phyloP scores from a whole-genome alignment of 1,140 invertebrate species.

The Caenorhabditis brenneri region DNA sequence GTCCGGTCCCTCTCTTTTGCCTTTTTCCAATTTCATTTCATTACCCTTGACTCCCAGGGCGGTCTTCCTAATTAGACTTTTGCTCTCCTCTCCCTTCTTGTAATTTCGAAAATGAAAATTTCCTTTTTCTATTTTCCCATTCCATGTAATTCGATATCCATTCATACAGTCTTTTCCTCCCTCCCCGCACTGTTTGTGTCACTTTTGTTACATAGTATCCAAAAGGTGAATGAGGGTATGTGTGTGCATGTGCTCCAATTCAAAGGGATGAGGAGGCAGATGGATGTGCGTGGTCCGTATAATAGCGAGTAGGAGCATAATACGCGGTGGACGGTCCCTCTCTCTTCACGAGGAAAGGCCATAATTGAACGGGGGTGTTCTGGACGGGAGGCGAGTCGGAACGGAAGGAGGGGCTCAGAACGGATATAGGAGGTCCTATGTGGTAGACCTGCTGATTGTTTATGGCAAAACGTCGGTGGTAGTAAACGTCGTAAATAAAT shows the following conservation, averaged over 20 bases:
- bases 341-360: neutral
- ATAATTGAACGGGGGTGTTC: constrained; percentile 28
- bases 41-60: neutral
- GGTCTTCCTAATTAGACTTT: constrained; percentile 18
- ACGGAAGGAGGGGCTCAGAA: constrained; percentile 6
- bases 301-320: constrained; percentile 27
- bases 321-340: neutral
- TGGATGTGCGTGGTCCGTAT: constrained; percentile 2
- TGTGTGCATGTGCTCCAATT: neutral
- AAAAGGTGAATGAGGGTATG: neutral
- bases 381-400: neutral
- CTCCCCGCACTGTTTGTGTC: constrained; percentile 2
- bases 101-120: neutral
- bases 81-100: neutral
- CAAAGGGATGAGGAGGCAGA: neutral
- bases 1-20: neutral
- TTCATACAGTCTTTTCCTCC: neutral
- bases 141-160: neutral
- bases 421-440: neutral
- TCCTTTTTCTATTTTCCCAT: neutral
- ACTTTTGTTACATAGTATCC: constrained; percentile 25
- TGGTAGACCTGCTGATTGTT: constrained; percentile 27
- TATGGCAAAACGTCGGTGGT: constrained; percentile 9
- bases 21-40: constrained; percentile 22
- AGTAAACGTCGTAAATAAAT: neutral